Conservation (phyloP, 2,888 invertebrate species). For the Eretmocerus hayati region DNA sequence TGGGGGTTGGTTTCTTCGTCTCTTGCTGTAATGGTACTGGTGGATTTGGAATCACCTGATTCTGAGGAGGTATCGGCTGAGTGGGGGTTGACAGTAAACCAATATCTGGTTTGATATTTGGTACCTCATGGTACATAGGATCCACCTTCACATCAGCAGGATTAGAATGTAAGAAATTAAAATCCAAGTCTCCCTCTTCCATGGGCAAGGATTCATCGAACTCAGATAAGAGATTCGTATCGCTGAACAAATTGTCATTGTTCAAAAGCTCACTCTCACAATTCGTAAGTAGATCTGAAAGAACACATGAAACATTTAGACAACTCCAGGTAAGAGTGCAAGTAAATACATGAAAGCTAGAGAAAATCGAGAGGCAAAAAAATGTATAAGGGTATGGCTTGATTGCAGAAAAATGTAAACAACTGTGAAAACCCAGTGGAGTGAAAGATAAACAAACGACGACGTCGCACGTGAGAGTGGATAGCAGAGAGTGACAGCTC, state of each 20-base stretch:
- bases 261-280: constrained; percentile 62
- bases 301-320: no score
- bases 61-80: constrained; percentile 22
- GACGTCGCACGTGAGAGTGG: no score
- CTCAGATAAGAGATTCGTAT: constrained; percentile 49
- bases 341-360: no score
- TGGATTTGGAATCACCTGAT: constrained; percentile 2
- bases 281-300: constrained; percentile 59
- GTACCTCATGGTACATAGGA: constrained; percentile 21
- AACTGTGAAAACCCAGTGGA: no score
- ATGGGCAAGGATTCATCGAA: constrained; percentile 48
- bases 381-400: no score
- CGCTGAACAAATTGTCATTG: constrained; percentile 49
- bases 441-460: no score
- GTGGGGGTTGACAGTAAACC: constrained; percentile 22
- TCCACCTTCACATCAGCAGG: constrained; percentile 12
- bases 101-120: constrained; percentile 26
- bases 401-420: no score
- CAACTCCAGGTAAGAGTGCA: no score
- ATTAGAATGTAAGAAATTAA: constrained; percentile 45
- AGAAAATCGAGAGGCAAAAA: no score
- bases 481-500: no score
- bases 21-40: constrained; percentile 6
- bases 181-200: constrained; percentile 42
- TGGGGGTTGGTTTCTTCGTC: constrained; percentile 17